phyloP scores from a whole-genome alignment of 2,797 vertebrate genomes.

The Diplodus sargus region DNA sequence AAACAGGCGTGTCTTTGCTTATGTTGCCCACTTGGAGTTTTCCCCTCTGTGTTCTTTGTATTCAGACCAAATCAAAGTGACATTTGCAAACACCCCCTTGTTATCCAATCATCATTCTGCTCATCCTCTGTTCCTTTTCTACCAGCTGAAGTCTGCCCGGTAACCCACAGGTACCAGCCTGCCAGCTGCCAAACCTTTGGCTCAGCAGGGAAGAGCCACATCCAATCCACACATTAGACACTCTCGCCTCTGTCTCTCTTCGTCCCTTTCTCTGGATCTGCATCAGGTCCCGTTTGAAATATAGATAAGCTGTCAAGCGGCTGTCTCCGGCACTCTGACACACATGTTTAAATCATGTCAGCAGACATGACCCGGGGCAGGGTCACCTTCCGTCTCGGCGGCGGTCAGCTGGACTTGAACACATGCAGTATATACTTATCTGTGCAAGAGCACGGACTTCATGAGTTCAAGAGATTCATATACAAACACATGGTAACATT shows the following conservation, averaged over 20 bases:
- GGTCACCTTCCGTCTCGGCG: slow-evolving; percentile 53
- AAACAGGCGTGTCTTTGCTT: neutral
- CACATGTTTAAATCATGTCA: slow-evolving; percentile 74
- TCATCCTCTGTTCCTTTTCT: slow-evolving; percentile 23
- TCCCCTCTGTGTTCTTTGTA: neutral
- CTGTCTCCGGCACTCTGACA: slow-evolving; percentile 61
- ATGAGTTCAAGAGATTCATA: too few species aligned
- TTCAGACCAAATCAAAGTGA: slow-evolving; percentile 13
- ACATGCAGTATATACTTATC: neutral
- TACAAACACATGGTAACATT: neutral
- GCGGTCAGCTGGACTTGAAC: slow-evolving; percentile 30
- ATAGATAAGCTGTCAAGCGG: slow-evolving; percentile 79
- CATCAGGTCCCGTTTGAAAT: slow-evolving; percentile 71
- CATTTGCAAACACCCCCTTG: neutral
- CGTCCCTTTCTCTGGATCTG: slow-evolving; percentile 31
- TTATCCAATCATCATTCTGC: slow-evolving; percentile 4
- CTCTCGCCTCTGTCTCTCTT: slow-evolving; percentile 9
- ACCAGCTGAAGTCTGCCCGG: slow-evolving; percentile 74
- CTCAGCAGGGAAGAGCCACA: slow-evolving; percentile 53
- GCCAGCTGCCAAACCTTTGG: slow-evolving; percentile 58
- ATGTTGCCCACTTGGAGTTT: neutral
- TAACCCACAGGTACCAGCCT: slow-evolving; percentile 67
- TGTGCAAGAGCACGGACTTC: neutral
- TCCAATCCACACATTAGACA: slow-evolving; percentile 45
- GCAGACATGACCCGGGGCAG: slow-evolving; percentile 61